Percentiles rank a stretch among this genome's conserved stretches.
Conservation (phyloP, 2,797 vertebrate genomes). For the Sparus aurata region DNA sequence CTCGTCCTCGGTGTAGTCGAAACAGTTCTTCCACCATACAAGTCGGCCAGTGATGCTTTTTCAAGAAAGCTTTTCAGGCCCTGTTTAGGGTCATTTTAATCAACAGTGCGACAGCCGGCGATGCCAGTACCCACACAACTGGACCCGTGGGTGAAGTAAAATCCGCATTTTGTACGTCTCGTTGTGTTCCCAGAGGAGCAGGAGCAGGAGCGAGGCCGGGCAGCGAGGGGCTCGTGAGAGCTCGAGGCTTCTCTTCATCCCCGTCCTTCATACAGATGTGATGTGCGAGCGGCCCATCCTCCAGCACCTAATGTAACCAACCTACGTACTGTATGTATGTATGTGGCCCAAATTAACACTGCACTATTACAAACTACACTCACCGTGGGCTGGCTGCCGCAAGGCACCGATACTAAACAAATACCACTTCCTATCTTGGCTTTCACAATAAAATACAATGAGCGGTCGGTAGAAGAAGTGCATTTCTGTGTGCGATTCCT, state of each 20-base stretch:
- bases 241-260: neutral
- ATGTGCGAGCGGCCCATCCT: neutral
- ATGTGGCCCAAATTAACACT: neutral
- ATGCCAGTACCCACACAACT: slow-evolving; percentile 38
- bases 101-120: slow-evolving; percentile 21
- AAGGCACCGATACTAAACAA: rapidly evolving
- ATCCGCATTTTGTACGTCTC: slow-evolving; percentile 36
- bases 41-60: neutral
- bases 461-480: rapidly evolving
- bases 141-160: slow-evolving; percentile 31
- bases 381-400: neutral
- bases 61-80: no score
- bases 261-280: neutral
- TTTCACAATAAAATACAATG: slow-evolving; percentile 44
- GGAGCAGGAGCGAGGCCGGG: neutral
- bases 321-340: neutral
- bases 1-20: neutral
- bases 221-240: no score
- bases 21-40: neutral
- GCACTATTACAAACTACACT: slow-evolving; percentile 29
- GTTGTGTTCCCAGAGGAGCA: slow-evolving; percentile 51
- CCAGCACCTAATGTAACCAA: neutral
- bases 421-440: slow-evolving; percentile 14
- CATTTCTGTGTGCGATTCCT: neutral
- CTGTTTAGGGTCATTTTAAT: neutral